Evolutionary conservation across 2,888 invertebrate species (phyloP).

Genomic region (Catocala fraxini): DNA sequence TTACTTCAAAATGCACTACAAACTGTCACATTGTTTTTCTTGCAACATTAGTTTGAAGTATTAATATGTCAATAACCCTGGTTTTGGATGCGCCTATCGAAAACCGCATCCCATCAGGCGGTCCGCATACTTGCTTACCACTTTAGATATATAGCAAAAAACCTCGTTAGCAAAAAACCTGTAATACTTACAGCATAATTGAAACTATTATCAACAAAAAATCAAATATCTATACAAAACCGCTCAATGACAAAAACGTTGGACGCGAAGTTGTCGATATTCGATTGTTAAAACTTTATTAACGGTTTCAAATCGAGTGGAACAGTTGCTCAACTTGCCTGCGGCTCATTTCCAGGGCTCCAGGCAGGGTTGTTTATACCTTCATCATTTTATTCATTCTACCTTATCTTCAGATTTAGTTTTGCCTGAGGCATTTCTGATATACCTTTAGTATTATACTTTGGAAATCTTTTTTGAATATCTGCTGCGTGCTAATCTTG

Average conservation of each 20-base stretch:
- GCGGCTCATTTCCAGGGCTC: constrained; percentile 29
- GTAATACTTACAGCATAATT: no score
- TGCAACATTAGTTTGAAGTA: no score
- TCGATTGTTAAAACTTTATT: constrained; percentile 62
- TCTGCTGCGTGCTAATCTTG: no score
- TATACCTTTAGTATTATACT: neutral
- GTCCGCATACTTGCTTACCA: no score
- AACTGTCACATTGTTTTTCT: no score
- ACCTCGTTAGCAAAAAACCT: no score
- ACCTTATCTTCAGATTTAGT: constrained; percentile 10
- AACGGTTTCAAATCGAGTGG: constrained; percentile 51
- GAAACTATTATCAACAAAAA: constrained; percentile 9
- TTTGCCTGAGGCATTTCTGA: neutral
- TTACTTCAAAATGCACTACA: no score
- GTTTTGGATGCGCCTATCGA: no score
- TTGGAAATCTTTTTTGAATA: neutral
- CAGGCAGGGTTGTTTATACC: constrained; percentile 35
- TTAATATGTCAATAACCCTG: no score
- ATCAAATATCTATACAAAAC: constrained; percentile 29
- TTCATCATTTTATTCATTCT: neutral
- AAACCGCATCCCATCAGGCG: no score
- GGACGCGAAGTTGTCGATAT: constrained; percentile 40
- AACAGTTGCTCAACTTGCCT: constrained; percentile 48
- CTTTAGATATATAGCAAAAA: no score
- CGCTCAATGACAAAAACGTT: constrained; percentile 33